phyloP scores from a whole-genome alignment of 2,888 invertebrate genomes.

The Cerceris rybyensis region DNA sequence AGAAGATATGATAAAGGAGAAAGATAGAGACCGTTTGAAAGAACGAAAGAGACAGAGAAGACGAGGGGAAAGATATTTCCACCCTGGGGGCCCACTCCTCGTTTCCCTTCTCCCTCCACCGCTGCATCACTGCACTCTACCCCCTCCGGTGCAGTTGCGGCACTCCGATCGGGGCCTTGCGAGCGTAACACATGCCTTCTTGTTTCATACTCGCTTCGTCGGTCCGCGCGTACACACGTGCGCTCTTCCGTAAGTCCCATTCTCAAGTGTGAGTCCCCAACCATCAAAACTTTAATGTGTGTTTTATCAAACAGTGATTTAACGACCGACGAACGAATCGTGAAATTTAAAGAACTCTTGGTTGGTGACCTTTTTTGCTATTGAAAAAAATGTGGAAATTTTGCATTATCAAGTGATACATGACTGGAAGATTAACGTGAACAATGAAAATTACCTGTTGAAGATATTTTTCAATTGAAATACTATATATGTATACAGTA shows the following conservation, averaged over 20 bases:
- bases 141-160: constrained; percentile 59
- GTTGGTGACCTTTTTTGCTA: too few relatives aligned
- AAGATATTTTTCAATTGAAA: neutral
- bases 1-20: constrained; percentile 14
- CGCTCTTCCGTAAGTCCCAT: constrained; percentile 45
- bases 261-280: constrained; percentile 39
- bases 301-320: neutral
- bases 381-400: neutral
- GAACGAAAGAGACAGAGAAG: constrained; percentile 3
- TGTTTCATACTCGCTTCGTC: constrained; percentile 73
- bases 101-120: constrained; percentile 52
- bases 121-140: constrained; percentile 32
- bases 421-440: too few relatives aligned
- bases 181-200: constrained; percentile 68
- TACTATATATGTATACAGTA: neutral
- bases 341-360: too few relatives aligned
- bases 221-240: constrained; percentile 65
- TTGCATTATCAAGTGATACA: too few relatives aligned
- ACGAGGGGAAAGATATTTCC: constrained; percentile 42
- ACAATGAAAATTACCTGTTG: neutral
- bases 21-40: constrained; percentile 1
- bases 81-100: constrained; percentile 52
- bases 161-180: constrained; percentile 69
- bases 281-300: neutral
- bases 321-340: too few relatives aligned